Evolutionary conservation across 1,140 invertebrate genomes (phyloP), one percentile per base, ranked within the genome.

Genomic region (Triops cancriformis): DNA sequence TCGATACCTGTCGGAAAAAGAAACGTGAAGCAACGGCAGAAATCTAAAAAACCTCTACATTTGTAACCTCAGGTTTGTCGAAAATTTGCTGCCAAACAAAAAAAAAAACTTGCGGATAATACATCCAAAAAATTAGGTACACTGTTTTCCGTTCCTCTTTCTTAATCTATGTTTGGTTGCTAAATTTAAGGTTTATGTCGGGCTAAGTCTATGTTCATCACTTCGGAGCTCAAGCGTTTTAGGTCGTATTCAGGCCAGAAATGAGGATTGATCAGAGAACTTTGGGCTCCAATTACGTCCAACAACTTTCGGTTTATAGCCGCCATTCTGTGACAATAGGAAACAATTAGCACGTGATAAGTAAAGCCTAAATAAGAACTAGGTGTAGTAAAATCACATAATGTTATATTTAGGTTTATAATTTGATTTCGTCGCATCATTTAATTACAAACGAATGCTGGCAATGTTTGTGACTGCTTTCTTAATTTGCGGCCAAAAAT

Each of bases 61-160:
- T 64, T 64, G 51, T 64, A 64, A 64, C 51, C 51, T 64, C 51
- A 64, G 51, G 51, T 64, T 64, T 64, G 51, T 64, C 51, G 5
- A 64, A 64, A 10, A 64, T n/a, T 37, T 23, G 18, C 51, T 64
- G 51, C 51, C 51, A 64, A 64, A n/a, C 23, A 64, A n/a, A 64
- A 64, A 64, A 64, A n/a, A 64, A 64, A 64, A n/a, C 51, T 14
- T n/a, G 51, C 23, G 51, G 51, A 64, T 18, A 64, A 64, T 64
- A 64, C 51, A 64, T 64, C 51, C 51, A 64, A 23, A 64, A 23
- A 64, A 64, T 6, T 64, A 64, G n/a, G 51, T 64, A 23, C 2
- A 64, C 51, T 10, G 10, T 23, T 64, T 64, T 64, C 7, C 14
- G 10, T 64, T 64, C 51, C 51, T 64, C 23, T 23, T 0, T 9